Evolutionary conservation across 2,888 invertebrate species (phyloP), one percentile per base, ranked within the genome.

Genomic region (Xestia rhomboidea): DNA sequence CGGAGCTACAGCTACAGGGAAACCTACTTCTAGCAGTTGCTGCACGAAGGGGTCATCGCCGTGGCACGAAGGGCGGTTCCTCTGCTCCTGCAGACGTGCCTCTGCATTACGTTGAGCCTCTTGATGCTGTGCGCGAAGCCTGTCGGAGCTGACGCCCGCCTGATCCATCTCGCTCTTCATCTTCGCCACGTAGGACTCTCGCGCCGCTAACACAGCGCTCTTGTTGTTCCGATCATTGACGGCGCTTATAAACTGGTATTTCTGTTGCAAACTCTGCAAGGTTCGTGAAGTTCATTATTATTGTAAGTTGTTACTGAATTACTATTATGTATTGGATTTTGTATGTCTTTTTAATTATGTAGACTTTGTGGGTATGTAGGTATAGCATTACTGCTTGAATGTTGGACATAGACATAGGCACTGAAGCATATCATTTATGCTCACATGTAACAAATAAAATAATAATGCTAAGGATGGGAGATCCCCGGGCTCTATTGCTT

Each of bases 61-160:
- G 8, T 81, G 76, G 21, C 54, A 15, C 3, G 86, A 73, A 18
- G 69, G 30, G 8, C 78, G 49, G 51, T 67, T 84, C 44, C 88
- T 82, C 24, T 63, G 81, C 13, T 57, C 63, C 30, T 74, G 75
- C 64, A 90, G 87, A 24, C 49, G 27, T 1, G 51, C 69, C 7
- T 70, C 27, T 0, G 90, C 89, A 0, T 49, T 70, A 2, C 68
- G 38, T 5, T 75, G 38, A 18, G 89, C 87, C 3, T 41, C 69
- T 21, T 57, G 11, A 66, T 91, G 89, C 34, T 83, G 76, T 1
- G 72, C 66, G 44, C 79, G 85, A 66, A 90, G 85, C 11, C 73
- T 71, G 0, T 81, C 79, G 21, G 46, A 54, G 64, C 74, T 66
- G 41, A 82, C 63, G 51, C 70, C 82, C 0, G 69, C 54, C 18